A percentile compares a stretch with the other conserved stretches of the same genome.
These are phyloP conservation scores for Tholera decimalis DNA, from an alignment of 2,888 invertebrate species.

Conservation along the genomic window DNA sequence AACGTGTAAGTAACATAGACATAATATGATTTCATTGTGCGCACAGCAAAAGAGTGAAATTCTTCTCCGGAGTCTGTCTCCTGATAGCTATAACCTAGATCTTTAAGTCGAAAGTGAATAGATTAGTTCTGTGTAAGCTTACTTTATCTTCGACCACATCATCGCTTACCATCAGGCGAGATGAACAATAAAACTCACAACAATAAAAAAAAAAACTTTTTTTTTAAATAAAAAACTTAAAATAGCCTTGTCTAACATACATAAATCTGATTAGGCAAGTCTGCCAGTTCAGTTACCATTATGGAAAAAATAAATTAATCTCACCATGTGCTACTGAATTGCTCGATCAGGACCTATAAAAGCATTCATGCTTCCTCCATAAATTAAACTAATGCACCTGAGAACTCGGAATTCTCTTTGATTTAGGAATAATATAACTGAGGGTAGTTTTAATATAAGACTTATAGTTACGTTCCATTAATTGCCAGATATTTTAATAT, in stretches of 20 bases:
- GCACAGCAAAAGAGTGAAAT: too few relatives aligned
- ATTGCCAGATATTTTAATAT: conserved; percentile 9
- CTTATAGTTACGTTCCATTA: conserved; percentile 2
- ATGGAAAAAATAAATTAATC: too few relatives aligned
- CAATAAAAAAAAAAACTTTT: too few relatives aligned
- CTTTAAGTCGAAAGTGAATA: not conserved
- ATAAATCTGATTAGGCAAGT: too few relatives aligned
- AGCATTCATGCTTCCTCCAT: conserved; percentile 8
- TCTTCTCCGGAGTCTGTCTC: too few relatives aligned
- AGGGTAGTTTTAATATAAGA: not conserved
- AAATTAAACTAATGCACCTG: not conserved
- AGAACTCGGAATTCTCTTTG: not conserved
- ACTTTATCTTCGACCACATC: not conserved
- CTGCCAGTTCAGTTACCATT: too few relatives aligned
- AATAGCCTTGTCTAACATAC: too few relatives aligned
- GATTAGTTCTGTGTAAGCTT: not conserved
- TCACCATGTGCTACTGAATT: not conserved
- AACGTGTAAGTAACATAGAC: too few relatives aligned
- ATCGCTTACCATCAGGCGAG: not conserved
- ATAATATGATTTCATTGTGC: too few relatives aligned
- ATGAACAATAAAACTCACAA: too few relatives aligned
- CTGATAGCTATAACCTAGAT: not conserved
- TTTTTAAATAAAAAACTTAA: too few relatives aligned
- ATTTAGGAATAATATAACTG: too few relatives aligned
- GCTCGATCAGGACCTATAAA: not conserved